phyloP scores from a whole-genome alignment of 2,888 invertebrate species.

The Gisinianus flammeolus region DNA sequence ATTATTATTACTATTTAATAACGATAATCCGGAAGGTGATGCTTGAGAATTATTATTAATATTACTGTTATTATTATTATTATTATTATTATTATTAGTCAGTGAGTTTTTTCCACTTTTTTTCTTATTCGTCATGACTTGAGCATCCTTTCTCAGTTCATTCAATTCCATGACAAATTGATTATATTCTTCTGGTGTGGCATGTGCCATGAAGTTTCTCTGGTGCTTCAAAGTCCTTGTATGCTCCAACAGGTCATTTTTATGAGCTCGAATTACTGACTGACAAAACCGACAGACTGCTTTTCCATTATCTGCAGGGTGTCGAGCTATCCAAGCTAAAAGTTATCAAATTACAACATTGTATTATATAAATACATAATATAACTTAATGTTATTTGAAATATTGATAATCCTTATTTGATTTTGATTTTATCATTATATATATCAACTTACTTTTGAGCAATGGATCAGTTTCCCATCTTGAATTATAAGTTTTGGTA shows the following conservation, averaged over 20 bases:
- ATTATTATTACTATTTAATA: no score
- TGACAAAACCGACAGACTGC: conserved; percentile 46
- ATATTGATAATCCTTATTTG: neutral
- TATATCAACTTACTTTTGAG: conserved; percentile 41
- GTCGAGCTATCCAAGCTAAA: conserved; percentile 49
- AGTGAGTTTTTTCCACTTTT: neutral
- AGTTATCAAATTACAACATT: neutral
- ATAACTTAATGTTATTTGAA: neutral
- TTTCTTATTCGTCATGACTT: conserved; percentile 12
- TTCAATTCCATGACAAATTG: conserved; percentile 45
- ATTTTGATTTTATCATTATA: neutral
- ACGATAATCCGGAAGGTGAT: no score
- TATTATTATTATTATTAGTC: neutral
- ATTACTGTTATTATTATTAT: neutral
- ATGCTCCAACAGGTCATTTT: conserved; percentile 51
- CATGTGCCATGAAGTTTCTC: conserved; percentile 45
- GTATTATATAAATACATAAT: neutral
- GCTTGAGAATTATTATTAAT: neutral
- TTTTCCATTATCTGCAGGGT: conserved; percentile 45
- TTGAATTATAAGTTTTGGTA: conserved; percentile 46
- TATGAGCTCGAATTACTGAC: conserved; percentile 48
- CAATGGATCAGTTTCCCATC: conserved; percentile 48
- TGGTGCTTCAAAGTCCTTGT: conserved; percentile 48
- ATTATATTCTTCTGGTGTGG: conserved; percentile 42
- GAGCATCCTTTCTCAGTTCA: conserved; percentile 41